Evolutionary conservation across 2,888 invertebrate genomes (phyloP).

Genomic region (Drosophila niveifrons): DNA sequence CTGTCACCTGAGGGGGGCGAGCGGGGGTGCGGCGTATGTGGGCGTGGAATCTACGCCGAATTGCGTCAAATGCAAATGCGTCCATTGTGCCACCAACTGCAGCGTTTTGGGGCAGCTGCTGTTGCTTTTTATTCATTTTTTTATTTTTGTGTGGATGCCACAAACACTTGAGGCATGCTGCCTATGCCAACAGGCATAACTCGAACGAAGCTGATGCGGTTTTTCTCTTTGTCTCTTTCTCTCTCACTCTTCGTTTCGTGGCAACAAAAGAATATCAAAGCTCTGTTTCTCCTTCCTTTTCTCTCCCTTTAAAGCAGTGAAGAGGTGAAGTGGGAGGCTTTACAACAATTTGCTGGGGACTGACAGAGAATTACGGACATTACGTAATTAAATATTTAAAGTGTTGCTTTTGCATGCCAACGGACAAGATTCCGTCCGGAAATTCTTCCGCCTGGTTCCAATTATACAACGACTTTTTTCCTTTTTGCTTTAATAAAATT

Average conservation of each 20-base stretch:
- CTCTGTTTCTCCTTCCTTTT: constrained; percentile 33
- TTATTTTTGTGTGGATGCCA: constrained; percentile 28
- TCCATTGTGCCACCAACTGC: constrained; percentile 62
- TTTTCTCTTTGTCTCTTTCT: background rate
- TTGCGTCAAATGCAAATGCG: constrained; percentile 76
- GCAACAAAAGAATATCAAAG: constrained; percentile 70
- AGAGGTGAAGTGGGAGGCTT: background rate
- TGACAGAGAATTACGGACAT: constrained; percentile 62
- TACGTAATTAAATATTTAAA: constrained; percentile 80
- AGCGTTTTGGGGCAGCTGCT: constrained; percentile 8
- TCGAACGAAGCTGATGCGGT: constrained; percentile 44
- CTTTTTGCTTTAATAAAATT: constrained; percentile 38
- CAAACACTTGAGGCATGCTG: constrained; percentile 74
- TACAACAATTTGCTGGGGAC: constrained; percentile 64
- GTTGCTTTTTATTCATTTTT: constrained; percentile 5
- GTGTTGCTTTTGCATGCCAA: constrained; percentile 50
- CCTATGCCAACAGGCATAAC: constrained; percentile 52
- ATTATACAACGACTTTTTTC: constrained; percentile 7
- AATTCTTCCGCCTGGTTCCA: constrained; percentile 33
- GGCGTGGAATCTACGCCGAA: constrained; percentile 44
- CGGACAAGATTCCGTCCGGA: constrained; percentile 38
- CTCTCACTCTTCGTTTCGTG: constrained; percentile 3
- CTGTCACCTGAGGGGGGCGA: background rate
- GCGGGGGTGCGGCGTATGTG: background rate
- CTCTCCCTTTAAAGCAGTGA: background rate